Conservation (phyloP, 2,113 vertebrate genomes). For the Neopipo cinnamomea region DNA sequence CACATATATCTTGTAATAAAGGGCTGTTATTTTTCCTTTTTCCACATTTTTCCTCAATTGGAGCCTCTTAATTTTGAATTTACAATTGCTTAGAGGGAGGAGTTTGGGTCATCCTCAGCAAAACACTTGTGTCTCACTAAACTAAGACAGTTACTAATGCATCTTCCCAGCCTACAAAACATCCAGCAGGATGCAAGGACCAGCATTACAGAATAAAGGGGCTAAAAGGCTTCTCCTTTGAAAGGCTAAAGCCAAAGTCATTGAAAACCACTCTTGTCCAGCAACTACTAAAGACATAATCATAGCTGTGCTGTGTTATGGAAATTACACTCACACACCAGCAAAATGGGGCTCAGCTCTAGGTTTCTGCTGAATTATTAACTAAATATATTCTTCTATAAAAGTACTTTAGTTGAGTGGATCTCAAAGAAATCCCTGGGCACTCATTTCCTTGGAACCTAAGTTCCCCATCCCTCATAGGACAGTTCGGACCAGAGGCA, state of each 20-base stretch:
- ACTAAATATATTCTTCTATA: neutral
- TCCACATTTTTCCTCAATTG: no score
- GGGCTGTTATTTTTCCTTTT: no score
- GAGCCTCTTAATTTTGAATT: no score
- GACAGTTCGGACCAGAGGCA: accelerated
- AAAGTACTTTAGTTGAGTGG: neutral
- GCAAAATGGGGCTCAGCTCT: accelerated
- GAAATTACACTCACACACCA: neutral
- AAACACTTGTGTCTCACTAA: no score
- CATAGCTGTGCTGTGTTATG: neutral
- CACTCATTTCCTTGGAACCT: no score
- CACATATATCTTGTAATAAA: no score
- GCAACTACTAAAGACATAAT: neutral
- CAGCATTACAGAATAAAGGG: accelerated
- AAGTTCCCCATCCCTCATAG: neutral
- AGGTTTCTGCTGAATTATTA: neutral
- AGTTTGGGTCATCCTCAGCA: no score
- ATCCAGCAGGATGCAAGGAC: neutral
- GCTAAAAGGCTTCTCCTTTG: neutral
- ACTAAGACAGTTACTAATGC: no score
- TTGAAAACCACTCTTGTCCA: neutral
- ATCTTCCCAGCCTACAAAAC: neutral
- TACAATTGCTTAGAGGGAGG: no score
- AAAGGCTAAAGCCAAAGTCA: neutral
- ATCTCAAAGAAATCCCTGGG: neutral